Base-by-base conservation (phyloP, 2,888 invertebrate species). In the Octonoba sinensis region DNA sequence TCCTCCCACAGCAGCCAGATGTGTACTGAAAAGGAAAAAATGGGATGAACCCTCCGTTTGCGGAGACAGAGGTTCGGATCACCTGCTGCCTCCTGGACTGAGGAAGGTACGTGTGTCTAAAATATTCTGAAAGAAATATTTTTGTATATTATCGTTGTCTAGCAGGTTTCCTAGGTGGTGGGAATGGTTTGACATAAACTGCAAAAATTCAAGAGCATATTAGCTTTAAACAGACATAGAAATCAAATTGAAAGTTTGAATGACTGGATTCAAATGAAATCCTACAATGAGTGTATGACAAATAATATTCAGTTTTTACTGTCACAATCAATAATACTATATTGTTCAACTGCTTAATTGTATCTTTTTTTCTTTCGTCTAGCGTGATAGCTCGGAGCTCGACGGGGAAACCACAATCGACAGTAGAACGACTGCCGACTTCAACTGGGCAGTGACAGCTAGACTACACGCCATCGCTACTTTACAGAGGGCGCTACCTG, bases 381-480 rank as follows among this genome's bases (percentile, higher is more conserved):
- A 81, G 81, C 54, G 81, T 12, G 81, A 81, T 36, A 56, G 57
- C 12, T 65, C 56, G 46, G 82, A 82, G 2, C 46, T 82, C 20
- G 82, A 82, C 1, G 20, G 71, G 2, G 82, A 82, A 44, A 51
- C 76, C 4, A 59, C 82, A 11, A 69, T 76, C 54, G 76, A 76
- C 66, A 75, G 76, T n/a, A 46, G 75, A 51, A 73, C 72, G 4
- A 73, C 79, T 0, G 82, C 75, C 6, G 71, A 82, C 18, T 71
- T 82, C 54, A 82, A 76, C 27, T 82, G 82, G 82, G 82, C 82
- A 1, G 70, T 82, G 1, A 66, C 76, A 1, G 76, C 82, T 46
- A 49, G 82, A n/a, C 59, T 82, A 13, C 82, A 82, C n/a, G 82
- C 82, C 6, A 56, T 76, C 47, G 82, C 82, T 1, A 54, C 24